Percentiles rank a stretch among this genome's conserved stretches.
Conservation (phyloP, 1,140 invertebrate species). For the Proales similis region DNA sequence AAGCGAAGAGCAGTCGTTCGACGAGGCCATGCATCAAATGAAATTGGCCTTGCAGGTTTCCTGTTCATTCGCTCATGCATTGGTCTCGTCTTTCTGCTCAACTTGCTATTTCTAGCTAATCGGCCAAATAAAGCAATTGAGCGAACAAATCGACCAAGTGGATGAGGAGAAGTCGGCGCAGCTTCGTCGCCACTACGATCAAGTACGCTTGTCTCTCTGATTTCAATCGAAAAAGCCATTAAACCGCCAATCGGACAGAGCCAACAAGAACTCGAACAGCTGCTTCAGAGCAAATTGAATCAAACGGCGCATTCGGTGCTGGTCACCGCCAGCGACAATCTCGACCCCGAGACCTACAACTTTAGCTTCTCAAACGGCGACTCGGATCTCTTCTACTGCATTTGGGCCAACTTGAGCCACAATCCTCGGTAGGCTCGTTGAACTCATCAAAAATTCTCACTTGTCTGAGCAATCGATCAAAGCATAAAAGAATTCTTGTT, state of each 20-base stretch:
- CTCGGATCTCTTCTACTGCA: slow-evolving; percentile 45
- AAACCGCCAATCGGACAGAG: slow-evolving; percentile 41
- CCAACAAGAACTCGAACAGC: slow-evolving; percentile 44
- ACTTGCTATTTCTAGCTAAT: slow-evolving; percentile 49
- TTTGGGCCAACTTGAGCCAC: slow-evolving; percentile 53
- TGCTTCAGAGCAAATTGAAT: slow-evolving; percentile 47
- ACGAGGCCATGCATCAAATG: slow-evolving; percentile 43
- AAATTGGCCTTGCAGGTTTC: slow-evolving; percentile 18
- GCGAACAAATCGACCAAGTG: slow-evolving; percentile 43
- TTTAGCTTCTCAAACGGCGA: slow-evolving; percentile 44
- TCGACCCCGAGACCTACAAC: slow-evolving; percentile 49
- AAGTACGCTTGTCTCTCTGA: too few species aligned
- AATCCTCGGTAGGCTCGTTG: slow-evolving; percentile 44
- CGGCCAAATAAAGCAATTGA: slow-evolving; percentile 44
- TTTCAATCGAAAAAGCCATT: too few species aligned
- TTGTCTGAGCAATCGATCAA: slow-evolving; percentile 38
- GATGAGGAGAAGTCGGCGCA: slow-evolving; percentile 41
- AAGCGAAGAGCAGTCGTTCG: slow-evolving; percentile 43
- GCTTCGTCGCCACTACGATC: too few species aligned
- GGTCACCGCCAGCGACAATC: slow-evolving; percentile 44
- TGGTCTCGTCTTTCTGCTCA: too few species aligned
- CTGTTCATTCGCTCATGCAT: too few species aligned
- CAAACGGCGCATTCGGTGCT: slow-evolving; percentile 44
- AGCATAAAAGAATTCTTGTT: slow-evolving; percentile 51
- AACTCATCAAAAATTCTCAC: not conserved